Base-by-base conservation (phyloP, 2,797 vertebrate species). In the Novumbra hubbsi region DNA sequence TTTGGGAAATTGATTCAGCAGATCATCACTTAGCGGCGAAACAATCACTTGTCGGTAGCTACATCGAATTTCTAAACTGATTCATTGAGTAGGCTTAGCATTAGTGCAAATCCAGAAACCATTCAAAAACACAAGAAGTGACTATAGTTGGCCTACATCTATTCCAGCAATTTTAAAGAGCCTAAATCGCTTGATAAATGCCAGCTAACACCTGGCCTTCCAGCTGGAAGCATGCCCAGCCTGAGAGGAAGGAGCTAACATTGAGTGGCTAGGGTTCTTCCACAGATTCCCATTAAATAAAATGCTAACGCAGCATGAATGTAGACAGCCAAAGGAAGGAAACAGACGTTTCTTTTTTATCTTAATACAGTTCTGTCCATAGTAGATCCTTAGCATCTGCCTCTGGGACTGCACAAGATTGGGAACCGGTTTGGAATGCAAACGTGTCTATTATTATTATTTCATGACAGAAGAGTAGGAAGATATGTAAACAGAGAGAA, bases 1-100 rank as follows among this genome's bases (percentile, higher is more conserved):
- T 38, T 80, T 57, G 73, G 55, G 55, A 14, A 0, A n/a, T 84
- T 79, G 81, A 78, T 80, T 82, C 78, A 84, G 68, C 83, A 89
- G 82, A 82, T 85, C 77, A 80, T 88, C 84, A 83, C 73, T 76
- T 83, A 66, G 72, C 5, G 64, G 73, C 48, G 50, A 66, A 73
- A 48, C 66, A 70, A 69, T 8, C 71, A 72, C 79, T 76, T 3
- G 16, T 80, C 82, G 79, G 73, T 50, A 16, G 32, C 78, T 78
- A 77, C 41, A 81, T 16, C 14, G n/a, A 34, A 7, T 41, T 32
- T n/a, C 11, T 41, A 49, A 4, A 50, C 8, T 55, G 50, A 8
- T 24, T 74, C 52, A 75, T 28, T 70, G 27, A 28, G 50, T 49
- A 4, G 65, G 65, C 24, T 38, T 45, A 72, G 72, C 48, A 70